Base-by-base conservation (phyloP, 2,888 invertebrate genomes). In the Stenoptilia bipunctidactyla region DNA sequence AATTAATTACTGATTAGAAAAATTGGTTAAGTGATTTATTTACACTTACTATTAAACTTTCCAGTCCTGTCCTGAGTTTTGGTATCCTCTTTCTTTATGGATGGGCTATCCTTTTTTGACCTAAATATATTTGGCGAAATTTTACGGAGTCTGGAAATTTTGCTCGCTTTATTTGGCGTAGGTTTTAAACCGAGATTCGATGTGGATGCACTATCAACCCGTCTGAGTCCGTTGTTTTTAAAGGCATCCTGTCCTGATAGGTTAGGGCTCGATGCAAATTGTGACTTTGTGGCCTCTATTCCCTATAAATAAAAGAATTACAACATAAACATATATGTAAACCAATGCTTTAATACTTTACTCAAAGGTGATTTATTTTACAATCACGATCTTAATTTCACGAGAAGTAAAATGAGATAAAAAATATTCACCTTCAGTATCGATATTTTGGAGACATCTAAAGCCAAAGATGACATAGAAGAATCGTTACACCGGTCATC, bases 371-470 rank as follows among this genome's bases (percentile, higher is more conserved):
- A n/a, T n/a, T n/a, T n/a, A n/a, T n/a, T n/a, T n/a, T n/a, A n/a
- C n/a, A n/a, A n/a, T n/a, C n/a, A n/a, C n/a, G n/a, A n/a, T n/a
- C n/a, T n/a, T n/a, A n/a, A n/a, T n/a, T n/a, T n/a, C n/a, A n/a
- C n/a, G n/a, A n/a, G n/a, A n/a, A n/a, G n/a, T n/a, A n/a, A n/a
- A n/a, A n/a, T n/a, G n/a, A n/a, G n/a, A n/a, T n/a, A n/a, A n/a
- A n/a, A n/a, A n/a, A n/a, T n/a, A n/a, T 9, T 8, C 46, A 77
- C 84, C 73, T 82, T 82, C 27, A 73, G 41, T 39, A 74, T 43
- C 10, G 83, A 76, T 56, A 84, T 84, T 50, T 79, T 84, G 1
- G 84, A 85, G 1, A 85, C 76, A 43, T 85, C 82, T 46, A 83
- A 56, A 1, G 58, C 63, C 3, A 76, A 50, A 0, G 76, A 82